Evolutionary conservation across 2,888 invertebrate species (phyloP), one percentile per base, ranked within the genome.

Genomic region (Philonicus albiceps): DNA sequence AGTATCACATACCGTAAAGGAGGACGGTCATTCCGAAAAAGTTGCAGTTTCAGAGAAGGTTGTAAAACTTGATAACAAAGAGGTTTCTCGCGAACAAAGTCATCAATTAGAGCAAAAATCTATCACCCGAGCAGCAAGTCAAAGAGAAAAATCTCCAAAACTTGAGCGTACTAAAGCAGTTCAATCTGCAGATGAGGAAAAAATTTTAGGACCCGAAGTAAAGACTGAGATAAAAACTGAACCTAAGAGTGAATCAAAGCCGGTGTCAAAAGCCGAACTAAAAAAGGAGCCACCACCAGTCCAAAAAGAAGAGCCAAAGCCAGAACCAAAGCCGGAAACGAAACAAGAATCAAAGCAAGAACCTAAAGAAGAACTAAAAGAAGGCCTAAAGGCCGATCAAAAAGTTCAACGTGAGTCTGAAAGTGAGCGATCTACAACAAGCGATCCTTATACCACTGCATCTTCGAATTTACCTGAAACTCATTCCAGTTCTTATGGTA

Each of bases 21-120:
- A 83, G 30, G n/a, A 8, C 74, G 31, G 27, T 30, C 81, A 75
- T 74, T 53, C 86, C 73, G 85, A 86, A 53, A 40, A 89, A 88
- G 86, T 88, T 86, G 85, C 55, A 19, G 87, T 88, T 86, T 80
- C 87, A 72, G 37, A 86, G 30, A 87, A 89, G 86, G 86, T 78
- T 31, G 89, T 86, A n/a, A 53, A 87, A 74, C 72, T 86, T 80
- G 76, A 87, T 76, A 72, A 86, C 27, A 87, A 88, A 86, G 86
- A 81, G n/a, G 49, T 53, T 74, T 64, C 30, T 3, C 19, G 72
- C 11, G 86, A 87, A 43, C n/a, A 73, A 16, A 85, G 31, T 27
- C 73, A 86, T 78, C 49, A 83, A 22, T n/a, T 87, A 16, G 49
- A 81, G 83, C 37, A 73, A 1, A 86, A 49, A 86, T 31, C 64